phyloP scores from a whole-genome alignment of 2,113 vertebrate genomes.

The Vombatus ursinus region DNA sequence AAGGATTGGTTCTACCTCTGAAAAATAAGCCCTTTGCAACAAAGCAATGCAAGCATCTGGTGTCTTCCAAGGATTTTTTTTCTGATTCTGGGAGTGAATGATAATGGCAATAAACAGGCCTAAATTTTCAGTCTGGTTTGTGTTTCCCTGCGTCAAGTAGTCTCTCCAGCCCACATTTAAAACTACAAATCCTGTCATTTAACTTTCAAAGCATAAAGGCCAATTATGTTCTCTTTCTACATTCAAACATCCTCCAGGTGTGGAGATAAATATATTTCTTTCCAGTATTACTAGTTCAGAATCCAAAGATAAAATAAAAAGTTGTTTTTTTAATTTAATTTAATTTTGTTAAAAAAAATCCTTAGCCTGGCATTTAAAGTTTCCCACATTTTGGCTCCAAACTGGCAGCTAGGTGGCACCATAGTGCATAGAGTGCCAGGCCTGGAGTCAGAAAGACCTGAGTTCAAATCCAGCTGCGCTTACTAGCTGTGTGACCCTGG shows the following conservation, averaged over 20 bases:
- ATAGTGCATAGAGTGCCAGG: not conserved
- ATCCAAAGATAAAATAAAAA: not conserved
- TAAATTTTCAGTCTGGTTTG: rapidly evolving
- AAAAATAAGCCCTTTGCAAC: rapidly evolving
- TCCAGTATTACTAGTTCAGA: not conserved
- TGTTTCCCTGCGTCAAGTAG: not conserved
- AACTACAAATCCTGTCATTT: not conserved
- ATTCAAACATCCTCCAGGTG: rapidly evolving
- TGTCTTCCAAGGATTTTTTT: not conserved
- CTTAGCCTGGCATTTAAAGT: not conserved
- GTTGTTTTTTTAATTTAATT: no score
- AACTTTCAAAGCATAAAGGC: not conserved
- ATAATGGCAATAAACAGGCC: not conserved
- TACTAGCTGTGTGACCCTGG: not conserved
- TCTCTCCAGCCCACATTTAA: rapidly evolving
- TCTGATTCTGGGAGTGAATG: rapidly evolving
- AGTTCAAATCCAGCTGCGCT: not conserved
- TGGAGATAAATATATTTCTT: not conserved
- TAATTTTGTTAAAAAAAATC: no score
- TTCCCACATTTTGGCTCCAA: not conserved
- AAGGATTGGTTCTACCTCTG: not conserved
- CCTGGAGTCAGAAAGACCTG: not conserved
- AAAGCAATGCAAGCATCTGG: not conserved
- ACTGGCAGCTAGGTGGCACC: not conserved
- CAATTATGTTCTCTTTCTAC: rapidly evolving